These are phyloP conservation scores for Bubalus kerabau DNA, from an alignment of 2,113 vertebrate species.

Conservation along the genomic window DNA sequence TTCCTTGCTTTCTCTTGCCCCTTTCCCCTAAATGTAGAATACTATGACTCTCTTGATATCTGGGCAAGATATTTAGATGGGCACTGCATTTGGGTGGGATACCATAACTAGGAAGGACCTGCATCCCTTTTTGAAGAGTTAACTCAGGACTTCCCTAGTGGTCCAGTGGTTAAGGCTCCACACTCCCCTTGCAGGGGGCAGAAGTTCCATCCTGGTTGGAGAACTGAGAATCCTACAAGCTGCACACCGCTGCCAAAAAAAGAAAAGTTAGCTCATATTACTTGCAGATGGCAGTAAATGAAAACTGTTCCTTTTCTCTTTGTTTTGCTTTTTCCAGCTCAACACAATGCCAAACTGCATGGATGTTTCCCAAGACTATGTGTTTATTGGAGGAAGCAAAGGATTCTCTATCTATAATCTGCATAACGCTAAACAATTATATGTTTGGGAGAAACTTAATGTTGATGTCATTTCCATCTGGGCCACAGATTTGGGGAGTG, in stretches of 20 bases:
- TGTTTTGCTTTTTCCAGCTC: slow-evolving; percentile 78
- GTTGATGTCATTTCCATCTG: slow-evolving; percentile 81
- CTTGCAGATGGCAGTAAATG: background rate
- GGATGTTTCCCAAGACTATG: slow-evolving; percentile 78
- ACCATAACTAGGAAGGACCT: background rate
- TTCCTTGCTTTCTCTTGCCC: background rate
- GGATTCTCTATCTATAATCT: slow-evolving; percentile 83
- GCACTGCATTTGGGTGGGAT: background rate
- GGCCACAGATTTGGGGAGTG: slow-evolving; percentile 70
- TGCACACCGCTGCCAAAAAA: background rate
- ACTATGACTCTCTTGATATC: background rate
- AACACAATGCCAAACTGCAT: slow-evolving; percentile 82
- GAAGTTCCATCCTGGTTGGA: background rate
- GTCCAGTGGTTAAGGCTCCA: background rate
- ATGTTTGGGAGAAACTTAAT: slow-evolving; percentile 78
- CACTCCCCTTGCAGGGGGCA: background rate
- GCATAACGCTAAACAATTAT: slow-evolving; percentile 41
- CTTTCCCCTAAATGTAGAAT: background rate
- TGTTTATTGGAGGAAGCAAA: slow-evolving; percentile 80
- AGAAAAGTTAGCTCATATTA: background rate
- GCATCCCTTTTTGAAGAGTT: background rate
- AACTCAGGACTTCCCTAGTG: background rate
- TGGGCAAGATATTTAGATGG: background rate
- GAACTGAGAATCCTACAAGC: background rate
- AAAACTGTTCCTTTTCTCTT: background rate